These are phyloP conservation scores for Eilema caniola DNA, from an alignment of 2,888 invertebrate species.

Conservation along the genomic window DNA sequence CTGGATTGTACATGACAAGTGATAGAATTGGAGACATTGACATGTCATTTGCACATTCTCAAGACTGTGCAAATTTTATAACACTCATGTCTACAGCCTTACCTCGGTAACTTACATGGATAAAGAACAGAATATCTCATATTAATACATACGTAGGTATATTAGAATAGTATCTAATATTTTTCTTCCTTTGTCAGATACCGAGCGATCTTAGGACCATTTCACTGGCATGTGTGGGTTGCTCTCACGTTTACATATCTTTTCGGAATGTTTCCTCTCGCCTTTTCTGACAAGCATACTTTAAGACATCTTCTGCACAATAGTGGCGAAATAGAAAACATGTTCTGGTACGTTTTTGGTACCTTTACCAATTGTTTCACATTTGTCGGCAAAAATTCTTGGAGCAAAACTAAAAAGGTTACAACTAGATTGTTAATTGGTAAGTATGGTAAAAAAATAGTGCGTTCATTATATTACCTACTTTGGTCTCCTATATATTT, in stretches of 20 bases:
- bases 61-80: conserved; percentile 93
- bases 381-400: conserved; percentile 89
- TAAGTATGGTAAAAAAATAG: conserved; percentile 60
- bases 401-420: conserved; percentile 89
- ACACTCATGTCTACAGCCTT: conserved; percentile 92
- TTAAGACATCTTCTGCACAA: conserved; percentile 89
- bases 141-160: background rate
- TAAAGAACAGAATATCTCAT: background rate
- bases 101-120: conserved; percentile 85
- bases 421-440: conserved; percentile 92
- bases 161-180: background rate
- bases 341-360: conserved; percentile 96
- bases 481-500: conserved; percentile 29
- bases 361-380: conserved; percentile 94
- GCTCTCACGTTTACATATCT: conserved; percentile 90
- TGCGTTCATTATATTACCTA: background rate
- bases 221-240: conserved; percentile 94
- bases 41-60: conserved; percentile 89
- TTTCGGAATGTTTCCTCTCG: conserved; percentile 91
- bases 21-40: conserved; percentile 86
- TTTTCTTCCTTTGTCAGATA: conserved; percentile 83
- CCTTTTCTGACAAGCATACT: conserved; percentile 91
- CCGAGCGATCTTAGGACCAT: conserved; percentile 94
- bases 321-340: conserved; percentile 92
- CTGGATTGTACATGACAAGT: conserved; percentile 90